Evolutionary conservation across 2,888 invertebrate genomes (phyloP), one percentile per base, ranked within the genome.

Genomic region (Ophion obscuratus): DNA sequence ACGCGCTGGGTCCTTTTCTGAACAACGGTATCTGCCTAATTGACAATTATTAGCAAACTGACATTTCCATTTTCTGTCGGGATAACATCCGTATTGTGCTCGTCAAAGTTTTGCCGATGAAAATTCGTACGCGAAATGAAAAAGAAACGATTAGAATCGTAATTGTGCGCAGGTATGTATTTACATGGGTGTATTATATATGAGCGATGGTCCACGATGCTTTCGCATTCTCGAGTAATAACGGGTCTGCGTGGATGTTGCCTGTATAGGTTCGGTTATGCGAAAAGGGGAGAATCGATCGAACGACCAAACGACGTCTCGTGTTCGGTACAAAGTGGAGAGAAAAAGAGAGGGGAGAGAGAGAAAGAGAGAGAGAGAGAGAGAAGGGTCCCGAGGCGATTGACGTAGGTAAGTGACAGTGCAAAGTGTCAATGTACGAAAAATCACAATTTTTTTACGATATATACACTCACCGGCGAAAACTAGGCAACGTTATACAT

Each of bases 151-250:
- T 14, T 40, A 27, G 3, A 31, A n/a, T 10, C 24, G 24, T 36
- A 31, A 24, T 14, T 24, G 11, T 24, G 44, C 44, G 40, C 40
- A 24, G 17, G 11, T 36, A 67, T 67, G 11, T 36, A 67, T 76
- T 31, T 77, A 40, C 57, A 57, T 24, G 36, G 31, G 24, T 68
- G 47, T 40, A 40, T 57, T 61, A 61, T 77, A 36, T 71, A 71
- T 64, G 59, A 81, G 77, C 74, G 78, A 81, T 81, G 83, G 61
- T 78, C 77, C 78, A 67, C 67, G 78, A 68, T 62, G 68, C 87
- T 87, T 90, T 91, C 89, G 91, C 89, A 92, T 92, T 92, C 91
- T 87, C 89, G 85, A 87, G 88, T 92, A 91, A 92, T 92, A 91
- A 92, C 91, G 92, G 90, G 89, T 88, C 91, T 90, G 70, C 77